These are phyloP conservation scores for Thysanoteuthis rhombus DNA, from an alignment of 2,888 invertebrate genomes.

Conservation along the genomic window DNA sequence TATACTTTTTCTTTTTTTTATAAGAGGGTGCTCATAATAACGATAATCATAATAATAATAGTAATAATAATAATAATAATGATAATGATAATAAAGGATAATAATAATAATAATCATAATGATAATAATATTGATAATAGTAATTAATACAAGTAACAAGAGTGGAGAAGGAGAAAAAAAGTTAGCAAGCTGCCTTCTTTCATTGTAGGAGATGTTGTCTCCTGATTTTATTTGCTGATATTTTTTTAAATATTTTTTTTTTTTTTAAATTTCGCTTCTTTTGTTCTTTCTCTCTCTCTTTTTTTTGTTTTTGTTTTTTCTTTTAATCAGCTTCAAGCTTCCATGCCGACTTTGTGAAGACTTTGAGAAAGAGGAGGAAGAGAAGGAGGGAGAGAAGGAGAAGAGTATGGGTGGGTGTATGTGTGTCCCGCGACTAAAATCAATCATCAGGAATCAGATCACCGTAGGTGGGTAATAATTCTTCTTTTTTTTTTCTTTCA, in stretches of 20 bases:
- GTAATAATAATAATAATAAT: neutral
- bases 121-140: neutral
- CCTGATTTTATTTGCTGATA: neutral
- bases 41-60: neutral
- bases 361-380: neutral
- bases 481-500: neutral
- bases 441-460: neutral
- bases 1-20: neutral
- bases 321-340: neutral
- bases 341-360: neutral
- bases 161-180: neutral
- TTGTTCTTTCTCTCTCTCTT: neutral
- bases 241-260: neutral
- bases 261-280: neutral
- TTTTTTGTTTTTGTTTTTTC: neutral
- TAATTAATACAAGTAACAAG: neutral
- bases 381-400: neutral
- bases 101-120: neutral
- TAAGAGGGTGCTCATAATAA: neutral
- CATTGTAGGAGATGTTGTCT: neutral
- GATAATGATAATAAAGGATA: neutral
- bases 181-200: neutral
- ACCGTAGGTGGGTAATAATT: neutral
- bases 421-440: neutral
- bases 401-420: neutral